Evolutionary conservation across 2,797 vertebrate species (phyloP), one percentile per base, ranked within the genome.

Genomic region (Hippocampus kuda): DNA sequence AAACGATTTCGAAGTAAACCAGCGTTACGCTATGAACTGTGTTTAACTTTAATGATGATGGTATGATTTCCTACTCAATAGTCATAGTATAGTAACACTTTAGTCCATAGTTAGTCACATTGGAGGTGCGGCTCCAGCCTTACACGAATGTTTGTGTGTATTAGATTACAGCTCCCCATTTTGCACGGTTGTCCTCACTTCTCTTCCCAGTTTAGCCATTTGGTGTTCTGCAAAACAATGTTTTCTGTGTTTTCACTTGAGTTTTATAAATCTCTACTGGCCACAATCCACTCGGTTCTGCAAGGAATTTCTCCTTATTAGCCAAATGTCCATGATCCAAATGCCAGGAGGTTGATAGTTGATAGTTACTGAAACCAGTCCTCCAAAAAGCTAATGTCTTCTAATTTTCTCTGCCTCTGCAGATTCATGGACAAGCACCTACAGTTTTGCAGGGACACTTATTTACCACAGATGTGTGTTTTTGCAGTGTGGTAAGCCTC

Each of bases 401-500:
- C 72, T 77, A 63, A 77, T 83, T 83, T 69, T 70, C 75, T 81
- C 20, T 77, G 75, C 78, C 75, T 72, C 76, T 41, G 34, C 67
- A 73, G 65, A 78, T 77, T 81, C 73, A 70, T 77, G 61, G 53
- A 70, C 65, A 83, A 24, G 20, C 66, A 75, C 49, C 63, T 26
- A 11, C 79, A 74, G 75, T 76, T 66, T 73, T 79, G 72, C 68
- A 75, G 30, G 75, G 68, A 77, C 82, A 79, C 57, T 68, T n/a
- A 54, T 86, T 74, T 83, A 83, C 86, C 69, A 79, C 83, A 84
- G 83, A 85, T 89, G 85, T 86, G 70, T 57, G 34, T 67, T 89
- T 72, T 81, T 73, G 3, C 79, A 97, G 95, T 97, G 95, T 83
- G 92, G 92, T 75, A 94, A 94, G 79, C 93, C 95, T 44, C 83